Conservation (phyloP, 2,797 vertebrate genomes). For the Poeciliopsis paucimaculata region DNA sequence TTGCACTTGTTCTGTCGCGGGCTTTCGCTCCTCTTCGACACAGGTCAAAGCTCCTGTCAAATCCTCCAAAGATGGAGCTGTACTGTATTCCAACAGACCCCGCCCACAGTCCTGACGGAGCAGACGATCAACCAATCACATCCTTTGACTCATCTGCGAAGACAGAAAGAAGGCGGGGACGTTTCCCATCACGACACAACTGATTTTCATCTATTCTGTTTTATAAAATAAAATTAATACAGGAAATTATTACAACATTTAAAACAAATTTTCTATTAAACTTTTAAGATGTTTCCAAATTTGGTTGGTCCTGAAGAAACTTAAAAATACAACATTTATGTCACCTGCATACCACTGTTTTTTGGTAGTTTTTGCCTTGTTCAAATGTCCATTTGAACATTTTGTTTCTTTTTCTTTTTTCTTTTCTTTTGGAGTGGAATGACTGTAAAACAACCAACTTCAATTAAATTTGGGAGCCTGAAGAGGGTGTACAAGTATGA, state of each 20-base stretch:
- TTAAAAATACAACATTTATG: background rate
- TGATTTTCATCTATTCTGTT: background rate
- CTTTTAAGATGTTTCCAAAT: background rate
- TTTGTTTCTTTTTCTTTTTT: background rate
- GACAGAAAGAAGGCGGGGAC: slow-evolving; percentile 11
- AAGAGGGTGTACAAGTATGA: background rate
- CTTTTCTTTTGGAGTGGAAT: background rate
- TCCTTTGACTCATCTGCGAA: background rate
- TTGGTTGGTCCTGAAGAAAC: background rate
- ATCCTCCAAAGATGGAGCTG: slow-evolving; percentile 83
- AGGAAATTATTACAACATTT: background rate
- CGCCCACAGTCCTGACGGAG: slow-evolving; percentile 68
- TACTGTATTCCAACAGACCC: slow-evolving; percentile 64
- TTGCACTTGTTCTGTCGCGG: slow-evolving; percentile 46
- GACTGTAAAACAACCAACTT: background rate
- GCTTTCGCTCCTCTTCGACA: slow-evolving; percentile 66
- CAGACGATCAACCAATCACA: slow-evolving; percentile 66
- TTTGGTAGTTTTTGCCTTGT: background rate
- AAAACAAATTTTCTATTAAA: background rate
- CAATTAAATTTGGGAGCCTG: background rate
- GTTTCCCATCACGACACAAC: slow-evolving; percentile 12
- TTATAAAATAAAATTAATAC: background rate
- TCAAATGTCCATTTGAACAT: background rate
- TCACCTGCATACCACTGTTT: background rate
- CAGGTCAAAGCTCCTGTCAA: slow-evolving; percentile 82